Evolutionary conservation across 1,140 invertebrate genomes (phyloP), one percentile per base, ranked within the genome.

Genomic region (Bombus sibiricus): DNA sequence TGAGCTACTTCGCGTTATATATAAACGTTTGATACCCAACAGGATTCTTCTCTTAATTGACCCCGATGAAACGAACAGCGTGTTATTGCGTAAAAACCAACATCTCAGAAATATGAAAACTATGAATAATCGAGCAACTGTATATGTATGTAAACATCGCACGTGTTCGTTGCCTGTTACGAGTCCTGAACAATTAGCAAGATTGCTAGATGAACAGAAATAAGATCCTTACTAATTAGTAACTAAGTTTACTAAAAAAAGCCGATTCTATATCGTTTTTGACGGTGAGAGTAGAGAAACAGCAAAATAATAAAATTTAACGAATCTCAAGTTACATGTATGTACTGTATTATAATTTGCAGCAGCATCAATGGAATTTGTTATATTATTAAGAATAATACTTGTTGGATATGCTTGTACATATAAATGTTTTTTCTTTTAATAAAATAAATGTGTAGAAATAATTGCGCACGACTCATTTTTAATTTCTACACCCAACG

Each of bases 81-180:
- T 93, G 82, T 83, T 94, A 73, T 90, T 92, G 37, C 84, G 89
- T 57, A 93, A 93, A 73, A 94, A 94, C 85, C 82, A 93, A 86
- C 89, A 95, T 83, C 87, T 93, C 32, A 83, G 87, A 32, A 94
- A 94, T 68, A 94, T 96, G 92, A 95, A 94, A 74, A 85, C 95
- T 77, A 72, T 95, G 78, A 94, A 96, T 89, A 95, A 94, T 93
- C 85, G 96, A 81, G 96, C 98, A 2, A 97, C 97, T 1, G 98
- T 97, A 18, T 98, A 98, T 92, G 97, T 98, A 32, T 99, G 98
- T 93, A 96, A 97, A 69, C 96, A 98, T 91, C 97, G 97, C 87
- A 96, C 97, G 18, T 99, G 98, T 92, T 97, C 97, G 2, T 95
- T 98, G 85, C 98, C 98, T 6, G 97, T 98, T 32, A 97, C 97